Evolutionary conservation across 2,888 invertebrate genomes (phyloP).

Genomic region (Pediacus dermestoides): DNA sequence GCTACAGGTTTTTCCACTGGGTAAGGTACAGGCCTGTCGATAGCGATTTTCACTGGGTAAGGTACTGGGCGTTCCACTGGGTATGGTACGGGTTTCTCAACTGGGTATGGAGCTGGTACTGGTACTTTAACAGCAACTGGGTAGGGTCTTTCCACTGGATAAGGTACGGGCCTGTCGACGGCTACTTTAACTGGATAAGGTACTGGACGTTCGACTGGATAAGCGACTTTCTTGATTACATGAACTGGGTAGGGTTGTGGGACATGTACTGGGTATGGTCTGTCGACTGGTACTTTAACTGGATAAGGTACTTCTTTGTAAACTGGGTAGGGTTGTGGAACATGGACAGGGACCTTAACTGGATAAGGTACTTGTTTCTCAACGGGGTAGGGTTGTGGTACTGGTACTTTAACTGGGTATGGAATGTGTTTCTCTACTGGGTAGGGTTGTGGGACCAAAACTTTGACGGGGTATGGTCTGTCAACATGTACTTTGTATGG

Average conservation of each 20-base stretch:
- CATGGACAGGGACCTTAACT: constrained; percentile 72
- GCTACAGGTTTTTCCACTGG: constrained; percentile 65
- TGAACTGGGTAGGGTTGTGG: constrained; percentile 66
- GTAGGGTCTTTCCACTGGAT: constrained; percentile 63
- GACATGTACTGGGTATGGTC: constrained; percentile 67
- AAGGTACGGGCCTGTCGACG: constrained; percentile 54
- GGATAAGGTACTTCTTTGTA: constrained; percentile 65
- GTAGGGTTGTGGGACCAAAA: constrained; percentile 74
- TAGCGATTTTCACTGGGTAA: constrained; percentile 57
- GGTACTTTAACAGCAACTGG: constrained; percentile 64
- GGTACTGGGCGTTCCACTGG: constrained; percentile 62
- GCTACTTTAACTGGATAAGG: constrained; percentile 64
- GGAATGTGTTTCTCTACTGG: constrained; percentile 75
- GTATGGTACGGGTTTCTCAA: constrained; percentile 59
- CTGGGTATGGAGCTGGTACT: constrained; percentile 68
- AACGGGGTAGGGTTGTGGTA: constrained; percentile 74
- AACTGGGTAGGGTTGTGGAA: constrained; percentile 73
- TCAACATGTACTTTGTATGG: constrained; percentile 69
- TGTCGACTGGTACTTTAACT: constrained; percentile 67
- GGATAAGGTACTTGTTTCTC: constrained; percentile 71
- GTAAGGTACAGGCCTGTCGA: constrained; percentile 53
- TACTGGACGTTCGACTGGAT: constrained; percentile 66
- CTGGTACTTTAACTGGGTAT: constrained; percentile 70
- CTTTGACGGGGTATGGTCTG: constrained; percentile 76
- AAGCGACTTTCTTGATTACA: constrained; percentile 64